Percentiles rank a stretch among this genome's conserved stretches.
Conservation (phyloP, 1,140 invertebrate genomes). For the Ceratitis capitata region DNA sequence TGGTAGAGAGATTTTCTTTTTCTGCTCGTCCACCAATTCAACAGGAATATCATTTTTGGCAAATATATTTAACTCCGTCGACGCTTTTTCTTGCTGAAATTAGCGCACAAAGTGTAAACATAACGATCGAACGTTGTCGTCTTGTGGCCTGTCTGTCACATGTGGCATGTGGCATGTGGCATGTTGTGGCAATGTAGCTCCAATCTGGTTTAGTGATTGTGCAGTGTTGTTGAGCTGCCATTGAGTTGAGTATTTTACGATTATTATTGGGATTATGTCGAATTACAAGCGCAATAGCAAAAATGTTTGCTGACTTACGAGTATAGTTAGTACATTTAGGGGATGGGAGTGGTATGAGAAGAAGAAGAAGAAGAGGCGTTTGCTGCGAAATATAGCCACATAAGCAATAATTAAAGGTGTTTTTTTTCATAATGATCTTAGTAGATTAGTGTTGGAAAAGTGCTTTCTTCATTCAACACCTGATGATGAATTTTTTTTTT, state of each 20-base stretch:
- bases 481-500: background rate
- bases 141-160: conserved; percentile 30
- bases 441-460: background rate
- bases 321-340: background rate
- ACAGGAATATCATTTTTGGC: background rate
- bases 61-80: background rate
- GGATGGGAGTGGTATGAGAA: background rate
- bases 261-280: conserved; percentile 37
- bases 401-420: background rate
- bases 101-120: conserved; percentile 36
- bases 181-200: background rate
- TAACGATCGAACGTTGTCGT: conserved; percentile 4
- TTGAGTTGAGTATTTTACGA: conserved; percentile 30
- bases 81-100: background rate
- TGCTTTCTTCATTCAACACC: background rate
- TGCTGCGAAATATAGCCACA: background rate
- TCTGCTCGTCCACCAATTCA: background rate
- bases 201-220: background rate
- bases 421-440: background rate
- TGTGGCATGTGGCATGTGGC: conserved; percentile 14
- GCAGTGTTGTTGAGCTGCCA: background rate
- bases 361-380: background rate
- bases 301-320: too few species aligned
- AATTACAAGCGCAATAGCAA: conserved; percentile 20
- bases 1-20: background rate